Conservation (phyloP, 1,140 invertebrate species). For the Amphibalanus amphitrite region DNA sequence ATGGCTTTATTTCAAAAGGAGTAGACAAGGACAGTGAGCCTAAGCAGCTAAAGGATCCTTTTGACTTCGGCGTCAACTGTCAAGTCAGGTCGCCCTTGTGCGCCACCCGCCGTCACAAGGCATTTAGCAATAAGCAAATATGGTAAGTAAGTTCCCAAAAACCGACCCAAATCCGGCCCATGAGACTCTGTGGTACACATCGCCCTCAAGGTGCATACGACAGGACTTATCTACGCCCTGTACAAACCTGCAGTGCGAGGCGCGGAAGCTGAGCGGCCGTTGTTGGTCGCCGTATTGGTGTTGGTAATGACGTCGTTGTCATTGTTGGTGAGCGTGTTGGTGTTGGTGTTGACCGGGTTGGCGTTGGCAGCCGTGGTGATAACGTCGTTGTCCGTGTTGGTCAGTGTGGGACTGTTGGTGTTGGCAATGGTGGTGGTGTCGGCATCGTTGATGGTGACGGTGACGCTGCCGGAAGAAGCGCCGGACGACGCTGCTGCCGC, state of each 20-base stretch:
- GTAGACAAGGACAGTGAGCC: too few relatives aligned
- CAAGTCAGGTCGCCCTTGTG: too few relatives aligned
- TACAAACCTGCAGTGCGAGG: not conserved
- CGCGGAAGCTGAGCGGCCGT: too few relatives aligned
- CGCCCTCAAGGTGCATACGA: not conserved
- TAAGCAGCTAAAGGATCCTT: too few relatives aligned
- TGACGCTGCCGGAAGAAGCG: not conserved
- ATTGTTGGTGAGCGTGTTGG: slow-evolving; percentile 5
- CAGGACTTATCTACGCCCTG: not conserved
- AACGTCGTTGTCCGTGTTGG: slow-evolving; percentile 2
- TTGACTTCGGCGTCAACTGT: too few relatives aligned
- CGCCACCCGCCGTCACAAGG: too few relatives aligned
- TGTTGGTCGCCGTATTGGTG: not conserved
- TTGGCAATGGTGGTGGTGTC: not conserved
- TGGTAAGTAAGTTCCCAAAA: not conserved
- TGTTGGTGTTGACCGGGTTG: slow-evolving; percentile 4
- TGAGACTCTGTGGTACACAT: not conserved
- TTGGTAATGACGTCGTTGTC: slow-evolving; percentile 4
- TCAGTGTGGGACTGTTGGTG: slow-evolving; percentile 1
- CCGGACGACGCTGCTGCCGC: not conserved
- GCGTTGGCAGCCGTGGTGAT: slow-evolving; percentile 2
- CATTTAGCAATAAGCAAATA: not conserved
- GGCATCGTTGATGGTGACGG: slow-evolving; percentile 3
- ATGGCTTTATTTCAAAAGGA: too few relatives aligned
- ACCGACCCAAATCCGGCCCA: not conserved